phyloP scores from a whole-genome alignment of 2,113 vertebrate species.

The Apaloderma vittatum region DNA sequence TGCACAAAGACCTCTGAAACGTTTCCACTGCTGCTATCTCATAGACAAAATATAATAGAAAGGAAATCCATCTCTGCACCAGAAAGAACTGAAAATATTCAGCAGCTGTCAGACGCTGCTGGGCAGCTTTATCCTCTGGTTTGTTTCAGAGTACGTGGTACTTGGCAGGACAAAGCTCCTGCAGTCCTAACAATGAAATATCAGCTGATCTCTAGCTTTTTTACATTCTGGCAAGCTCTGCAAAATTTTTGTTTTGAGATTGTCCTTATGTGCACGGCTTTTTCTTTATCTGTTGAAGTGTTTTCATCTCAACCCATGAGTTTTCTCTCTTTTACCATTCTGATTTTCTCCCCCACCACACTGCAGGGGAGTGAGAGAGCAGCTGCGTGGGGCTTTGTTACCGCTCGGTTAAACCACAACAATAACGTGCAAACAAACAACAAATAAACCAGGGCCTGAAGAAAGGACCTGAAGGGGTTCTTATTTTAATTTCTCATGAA shows the following conservation, averaged over 20 bases:
- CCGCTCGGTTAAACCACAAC: not conserved
- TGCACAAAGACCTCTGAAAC: not conserved
- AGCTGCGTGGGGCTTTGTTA: no score
- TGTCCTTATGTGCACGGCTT: not conserved
- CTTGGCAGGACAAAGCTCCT: not conserved
- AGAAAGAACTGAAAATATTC: not conserved
- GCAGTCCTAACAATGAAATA: not conserved
- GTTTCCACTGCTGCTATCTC: not conserved
- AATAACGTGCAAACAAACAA: not conserved
- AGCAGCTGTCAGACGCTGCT: not conserved
- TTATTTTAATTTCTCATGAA: not conserved
- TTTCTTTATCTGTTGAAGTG: no score
- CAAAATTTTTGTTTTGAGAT: not conserved
- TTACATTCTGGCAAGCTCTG: not conserved
- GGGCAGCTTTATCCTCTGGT: not conserved
- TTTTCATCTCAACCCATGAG: no score
- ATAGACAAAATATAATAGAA: not conserved
- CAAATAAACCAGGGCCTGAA: not conserved
- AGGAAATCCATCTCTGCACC: not conserved
- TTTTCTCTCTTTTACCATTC: no score
- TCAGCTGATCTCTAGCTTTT: not conserved
- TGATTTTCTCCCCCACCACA: no score
- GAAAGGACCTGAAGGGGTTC: not conserved
- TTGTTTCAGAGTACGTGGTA: not conserved
- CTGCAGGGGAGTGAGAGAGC: no score